Evolutionary conservation across 2,888 invertebrate species (phyloP), one percentile per base, ranked within the genome.

Genomic region (Halictus ligatus): DNA sequence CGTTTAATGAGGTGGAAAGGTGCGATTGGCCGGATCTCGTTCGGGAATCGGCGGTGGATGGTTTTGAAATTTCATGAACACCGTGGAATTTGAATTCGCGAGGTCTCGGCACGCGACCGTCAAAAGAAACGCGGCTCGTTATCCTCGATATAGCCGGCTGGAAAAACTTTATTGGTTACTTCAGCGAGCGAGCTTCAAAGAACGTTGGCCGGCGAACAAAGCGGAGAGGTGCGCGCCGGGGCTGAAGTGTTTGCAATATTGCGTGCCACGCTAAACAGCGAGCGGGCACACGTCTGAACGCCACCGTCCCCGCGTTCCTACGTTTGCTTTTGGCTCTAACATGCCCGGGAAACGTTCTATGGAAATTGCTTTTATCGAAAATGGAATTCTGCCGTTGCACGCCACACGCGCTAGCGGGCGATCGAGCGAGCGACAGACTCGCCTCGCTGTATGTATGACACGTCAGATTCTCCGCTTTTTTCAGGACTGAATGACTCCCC

Each of bases 61-160:
- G 67, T 73, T 85, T 89, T 84, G 80, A 88, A 88, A 85, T 90
- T 90, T 86, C 87, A 89, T 83, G 82, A 86, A 81, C 78, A 80
- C 75, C 83, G 71, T 18, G 35, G 48, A 71, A 90, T 90, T 89
- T 86, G 78, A 86, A 89, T 90, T 75, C 81, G 54, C 69, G 77
- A 73, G 76, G 58, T 13, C 67, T 46, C 6, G 21, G 35, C 71
- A 35, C n/a, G 71, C 71, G 71, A 71, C 67, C 69, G 58, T 76
- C 79, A 83, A 88, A 84, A 89, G 86, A 73, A 83, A 84, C n/a
- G 82, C 75, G 76, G 29, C 77, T 80, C 25, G 78, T 80, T 80
- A 67, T 73, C 21, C 12, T 67, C 73, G 74, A 73, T 77, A 69
- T 50, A 25, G 60, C 43, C 74, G 60, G 58, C 15, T 60, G 8